These are phyloP conservation scores for Villa cingulata DNA, from an alignment of 2,888 invertebrate species.

Conservation along the genomic window DNA sequence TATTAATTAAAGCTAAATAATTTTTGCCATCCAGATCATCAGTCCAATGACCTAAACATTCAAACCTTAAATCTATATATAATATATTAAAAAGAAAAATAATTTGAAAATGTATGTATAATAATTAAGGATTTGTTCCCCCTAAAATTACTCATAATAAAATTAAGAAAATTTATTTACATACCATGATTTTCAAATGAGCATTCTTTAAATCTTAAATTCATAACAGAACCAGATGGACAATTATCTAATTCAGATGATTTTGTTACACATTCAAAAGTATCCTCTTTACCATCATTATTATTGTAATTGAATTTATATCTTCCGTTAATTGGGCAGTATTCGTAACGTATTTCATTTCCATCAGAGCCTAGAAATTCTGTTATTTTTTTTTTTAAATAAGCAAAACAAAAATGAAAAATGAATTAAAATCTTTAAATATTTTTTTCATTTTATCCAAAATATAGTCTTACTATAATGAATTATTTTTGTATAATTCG, in stretches of 20 bases:
- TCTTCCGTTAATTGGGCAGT: conserved; percentile 49
- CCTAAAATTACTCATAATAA: not conserved
- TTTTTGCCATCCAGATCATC: conserved; percentile 45
- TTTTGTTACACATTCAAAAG: conserved; percentile 40
- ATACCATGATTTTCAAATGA: conserved; percentile 42
- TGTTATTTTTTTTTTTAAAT: conserved; percentile 17
- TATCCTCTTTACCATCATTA: conserved; percentile 37
- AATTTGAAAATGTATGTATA: not conserved
- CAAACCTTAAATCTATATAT: conserved; percentile 41
- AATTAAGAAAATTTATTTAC: conserved; percentile 8
- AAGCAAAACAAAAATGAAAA: not conserved
- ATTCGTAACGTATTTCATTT: conserved; percentile 40
- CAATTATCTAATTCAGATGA: conserved; percentile 47
- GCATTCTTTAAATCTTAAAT: conserved; percentile 43
- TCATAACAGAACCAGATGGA: conserved; percentile 45
- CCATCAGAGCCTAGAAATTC: conserved; percentile 42
- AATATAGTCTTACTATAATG: conserved; percentile 52
- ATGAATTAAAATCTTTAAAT: conserved; percentile 1
- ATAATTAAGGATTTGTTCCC: not conserved
- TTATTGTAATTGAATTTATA: conserved; percentile 44
- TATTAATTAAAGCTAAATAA: conserved; percentile 44
- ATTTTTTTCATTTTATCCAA: conserved; percentile 16
- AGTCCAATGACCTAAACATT: conserved; percentile 51
- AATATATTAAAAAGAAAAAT: not conserved
- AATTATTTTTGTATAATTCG: conserved; percentile 36